Percentiles rank a stretch among this genome's conserved stretches.
Evolutionary conservation across 64 coral and sea anemone genomes (phyloP).

Genomic region (Porites australiensis): DNA sequence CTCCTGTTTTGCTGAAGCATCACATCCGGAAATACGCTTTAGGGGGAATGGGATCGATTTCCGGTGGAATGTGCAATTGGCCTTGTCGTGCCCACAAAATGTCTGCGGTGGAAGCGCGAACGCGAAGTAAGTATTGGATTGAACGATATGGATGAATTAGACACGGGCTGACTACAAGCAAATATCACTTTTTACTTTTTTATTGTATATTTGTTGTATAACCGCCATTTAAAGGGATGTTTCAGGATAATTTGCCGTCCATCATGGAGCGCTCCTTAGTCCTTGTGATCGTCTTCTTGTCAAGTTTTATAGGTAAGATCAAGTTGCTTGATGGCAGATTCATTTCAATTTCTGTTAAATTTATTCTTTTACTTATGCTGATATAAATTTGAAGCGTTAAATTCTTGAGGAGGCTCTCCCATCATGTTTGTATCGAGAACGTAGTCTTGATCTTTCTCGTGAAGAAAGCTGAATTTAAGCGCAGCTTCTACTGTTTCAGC

Average conservation of each 20-base stretch:
- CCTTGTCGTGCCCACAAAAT: neutral
- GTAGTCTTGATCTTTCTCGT: too few relatives aligned
- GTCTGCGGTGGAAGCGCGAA: neutral
- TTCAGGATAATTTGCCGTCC: neutral
- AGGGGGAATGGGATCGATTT: slow-evolving; percentile 20
- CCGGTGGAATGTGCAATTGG: neutral
- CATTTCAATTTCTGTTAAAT: too few relatives aligned
- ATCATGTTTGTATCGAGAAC: too few relatives aligned
- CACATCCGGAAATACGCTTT: neutral
- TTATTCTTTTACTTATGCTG: neutral
- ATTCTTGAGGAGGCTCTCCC: too few relatives aligned
- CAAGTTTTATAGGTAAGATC: slow-evolving; percentile 25
- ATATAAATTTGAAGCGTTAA: neutral
- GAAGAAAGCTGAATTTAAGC: too few relatives aligned
- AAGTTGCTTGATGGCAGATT: neutral
- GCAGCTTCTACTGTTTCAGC: too few relatives aligned
- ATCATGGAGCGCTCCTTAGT: neutral
- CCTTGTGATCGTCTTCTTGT: neutral
- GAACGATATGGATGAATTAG: neutral
- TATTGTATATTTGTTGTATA: neutral
- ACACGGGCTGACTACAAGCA: neutral
- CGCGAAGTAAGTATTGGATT: neutral
- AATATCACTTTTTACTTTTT: neutral
- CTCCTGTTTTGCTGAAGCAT: too few relatives aligned
- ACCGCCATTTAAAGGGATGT: neutral